Evolutionary conservation across 2,888 invertebrate species (phyloP), one percentile per base, ranked within the genome.

Genomic region (Cabera pusaria): DNA sequence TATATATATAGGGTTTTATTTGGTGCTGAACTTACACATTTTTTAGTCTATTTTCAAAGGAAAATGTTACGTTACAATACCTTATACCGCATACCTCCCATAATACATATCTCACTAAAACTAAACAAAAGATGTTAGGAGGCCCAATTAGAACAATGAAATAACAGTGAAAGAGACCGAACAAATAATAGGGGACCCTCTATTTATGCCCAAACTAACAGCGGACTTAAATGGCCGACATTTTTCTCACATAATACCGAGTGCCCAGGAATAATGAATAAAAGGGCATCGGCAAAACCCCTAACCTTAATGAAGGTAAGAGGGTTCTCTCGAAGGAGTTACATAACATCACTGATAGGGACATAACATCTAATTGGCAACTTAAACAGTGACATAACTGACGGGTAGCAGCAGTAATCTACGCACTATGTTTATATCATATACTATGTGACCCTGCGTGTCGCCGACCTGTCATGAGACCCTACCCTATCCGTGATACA

Each of bases 281-380:
- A 79, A 72, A 57, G 62, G 51, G 44, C 56, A 69, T 68, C 67
- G 64, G 71, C 73, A 35, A 17, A 42, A 35, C 41, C n/a, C 22
- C 35, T 36, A 32, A 65, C 68, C 63, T 71, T 81, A 84, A 83
- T 80, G 77, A 79, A 74, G 70, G 79, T 71, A 68, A 62, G 59
- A 64, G 67, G 62, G 62, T 55, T 64, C 63, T 66, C 73, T 63
- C 70, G 56, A 69, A 78, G 74, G 76, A 73, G 72, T 71, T 69
- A 54, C 62, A 60, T 75, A 75, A 79, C 64, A 63, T 71, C 72
- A 70, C 69, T 80, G 74, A 79, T 81, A 67, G 72, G 69, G 56
- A 58, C 74, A 80, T 83, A 82, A 83, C 83, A 83, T 81, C 76
- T 82, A 82, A 85, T 80, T 74, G 78, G 59, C 60, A 63, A 63